A percentile compares a stretch with the other conserved stretches of the same genome.
Conservation (phyloP, 2,113 vertebrate genomes). For the Barbus barbus region DNA sequence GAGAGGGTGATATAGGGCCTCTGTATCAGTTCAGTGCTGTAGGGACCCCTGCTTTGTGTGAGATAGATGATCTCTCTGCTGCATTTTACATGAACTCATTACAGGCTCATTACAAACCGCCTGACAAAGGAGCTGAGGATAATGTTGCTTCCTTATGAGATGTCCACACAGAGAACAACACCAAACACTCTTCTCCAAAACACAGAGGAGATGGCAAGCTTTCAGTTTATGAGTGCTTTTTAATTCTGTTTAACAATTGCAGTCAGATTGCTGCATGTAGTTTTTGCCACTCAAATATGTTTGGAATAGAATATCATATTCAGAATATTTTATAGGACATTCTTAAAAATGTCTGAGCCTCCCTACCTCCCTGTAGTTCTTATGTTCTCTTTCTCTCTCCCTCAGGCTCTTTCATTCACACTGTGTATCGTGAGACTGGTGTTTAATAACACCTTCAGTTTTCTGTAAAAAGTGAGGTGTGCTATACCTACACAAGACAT, state of each 20-base stretch:
- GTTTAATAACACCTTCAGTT: background rate
- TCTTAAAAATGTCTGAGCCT: background rate
- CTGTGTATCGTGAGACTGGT: background rate
- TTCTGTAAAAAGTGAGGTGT: background rate
- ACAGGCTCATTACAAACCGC: conserved; percentile 73
- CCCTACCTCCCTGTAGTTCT: background rate
- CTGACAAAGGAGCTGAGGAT: conserved; percentile 64
- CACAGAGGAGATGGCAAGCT: background rate
- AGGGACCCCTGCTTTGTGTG: background rate
- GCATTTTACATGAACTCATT: conserved; percentile 73
- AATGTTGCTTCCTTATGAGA: conserved; percentile 59
- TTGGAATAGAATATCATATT: background rate
- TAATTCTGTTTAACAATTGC: background rate
- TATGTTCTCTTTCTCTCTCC: background rate
- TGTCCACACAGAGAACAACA: conserved; percentile 2
- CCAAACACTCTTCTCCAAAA: background rate
- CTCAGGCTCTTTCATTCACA: background rate
- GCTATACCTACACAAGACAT: background rate
- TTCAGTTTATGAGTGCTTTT: background rate
- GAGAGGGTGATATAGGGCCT: background rate
- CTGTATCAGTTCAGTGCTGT: background rate
- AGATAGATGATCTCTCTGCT: conserved; percentile 59
- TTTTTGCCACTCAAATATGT: background rate
- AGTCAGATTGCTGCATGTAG: background rate
- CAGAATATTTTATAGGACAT: background rate